These are phyloP conservation scores for Aviceda subcristata DNA, from an alignment of 2,113 vertebrate genomes.

Conservation along the genomic window DNA sequence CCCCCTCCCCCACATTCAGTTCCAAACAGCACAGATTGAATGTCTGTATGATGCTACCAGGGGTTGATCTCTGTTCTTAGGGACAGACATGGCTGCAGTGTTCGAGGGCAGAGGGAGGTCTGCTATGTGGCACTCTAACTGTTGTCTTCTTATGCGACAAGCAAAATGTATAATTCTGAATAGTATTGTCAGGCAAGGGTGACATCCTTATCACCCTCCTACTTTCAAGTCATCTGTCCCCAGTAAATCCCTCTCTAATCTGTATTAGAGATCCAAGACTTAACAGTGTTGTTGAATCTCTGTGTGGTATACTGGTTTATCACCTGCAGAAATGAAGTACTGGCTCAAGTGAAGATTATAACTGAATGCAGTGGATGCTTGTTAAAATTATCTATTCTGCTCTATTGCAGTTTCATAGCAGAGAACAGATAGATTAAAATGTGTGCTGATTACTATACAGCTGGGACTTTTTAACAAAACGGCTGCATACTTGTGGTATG, in stretches of 20 bases:
- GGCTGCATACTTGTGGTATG: constrained; percentile 37
- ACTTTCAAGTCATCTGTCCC: neutral
- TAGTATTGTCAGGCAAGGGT: neutral
- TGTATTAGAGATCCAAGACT: neutral
- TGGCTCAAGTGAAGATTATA: neutral
- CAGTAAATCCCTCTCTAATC: neutral
- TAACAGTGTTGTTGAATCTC: neutral
- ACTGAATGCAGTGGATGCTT: neutral
- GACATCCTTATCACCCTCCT: neutral
- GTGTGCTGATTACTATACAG: constrained; percentile 42
- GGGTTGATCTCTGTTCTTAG: neutral
- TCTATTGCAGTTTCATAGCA: constrained; percentile 8
- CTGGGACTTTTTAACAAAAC: constrained; percentile 58
- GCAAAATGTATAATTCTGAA: neutral
- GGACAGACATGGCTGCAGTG: fast-evolving
- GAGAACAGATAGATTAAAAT: constrained; percentile 23
- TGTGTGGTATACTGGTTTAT: neutral
- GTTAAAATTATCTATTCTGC: constrained; percentile 6
- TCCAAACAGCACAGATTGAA: neutral
- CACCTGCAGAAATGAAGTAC: neutral
- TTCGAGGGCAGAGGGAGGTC: neutral
- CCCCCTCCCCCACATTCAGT: too few relatives aligned
- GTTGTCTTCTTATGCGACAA: neutral
- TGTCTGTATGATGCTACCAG: neutral
- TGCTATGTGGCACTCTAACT: neutral